phyloP scores from a whole-genome alignment of 1,140 invertebrate species.

The Homarus americanus region DNA sequence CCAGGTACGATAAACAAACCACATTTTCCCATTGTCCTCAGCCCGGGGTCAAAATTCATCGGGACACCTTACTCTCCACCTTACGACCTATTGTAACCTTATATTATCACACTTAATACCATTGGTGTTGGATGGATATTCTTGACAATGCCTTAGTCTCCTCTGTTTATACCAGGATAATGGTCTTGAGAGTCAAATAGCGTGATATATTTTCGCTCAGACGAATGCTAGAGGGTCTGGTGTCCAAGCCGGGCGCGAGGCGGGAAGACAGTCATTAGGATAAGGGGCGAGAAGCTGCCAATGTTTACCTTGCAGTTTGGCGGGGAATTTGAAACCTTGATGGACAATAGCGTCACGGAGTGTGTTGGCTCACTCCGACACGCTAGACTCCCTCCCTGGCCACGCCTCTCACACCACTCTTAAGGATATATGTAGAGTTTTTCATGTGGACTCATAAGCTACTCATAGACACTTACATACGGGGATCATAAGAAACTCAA shows the following conservation, averaged over 20 bases:
- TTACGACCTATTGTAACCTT: no score
- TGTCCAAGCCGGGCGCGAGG: conserved; percentile 27
- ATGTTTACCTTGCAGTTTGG: conserved; percentile 57
- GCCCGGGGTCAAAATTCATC: conserved; percentile 32
- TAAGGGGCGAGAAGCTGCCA: conserved; percentile 55
- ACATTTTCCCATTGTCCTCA: conserved; percentile 22
- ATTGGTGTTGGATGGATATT: no score
- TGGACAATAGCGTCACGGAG: conserved; percentile 62
- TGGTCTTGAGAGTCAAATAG: no score
- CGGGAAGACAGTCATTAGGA: conserved; percentile 69
- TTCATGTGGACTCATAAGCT: no score
- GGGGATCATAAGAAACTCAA: not conserved
- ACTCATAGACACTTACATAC: not conserved
- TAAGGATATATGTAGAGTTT: not conserved
- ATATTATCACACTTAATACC: no score
- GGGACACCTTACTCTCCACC: not conserved
- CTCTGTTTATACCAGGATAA: no score
- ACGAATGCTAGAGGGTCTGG: not conserved
- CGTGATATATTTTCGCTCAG: conserved; percentile 5
- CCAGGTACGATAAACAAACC: conserved; percentile 68
- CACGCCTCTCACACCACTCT: conserved; percentile 18
- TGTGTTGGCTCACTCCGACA: conserved; percentile 37
- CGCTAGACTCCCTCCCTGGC: conserved; percentile 26
- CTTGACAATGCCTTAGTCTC: no score
- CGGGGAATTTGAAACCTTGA: conserved; percentile 65